These are phyloP conservation scores for Meriones psammophilus DNA, from an alignment of 2,797 vertebrate species.

Conservation along the genomic window DNA sequence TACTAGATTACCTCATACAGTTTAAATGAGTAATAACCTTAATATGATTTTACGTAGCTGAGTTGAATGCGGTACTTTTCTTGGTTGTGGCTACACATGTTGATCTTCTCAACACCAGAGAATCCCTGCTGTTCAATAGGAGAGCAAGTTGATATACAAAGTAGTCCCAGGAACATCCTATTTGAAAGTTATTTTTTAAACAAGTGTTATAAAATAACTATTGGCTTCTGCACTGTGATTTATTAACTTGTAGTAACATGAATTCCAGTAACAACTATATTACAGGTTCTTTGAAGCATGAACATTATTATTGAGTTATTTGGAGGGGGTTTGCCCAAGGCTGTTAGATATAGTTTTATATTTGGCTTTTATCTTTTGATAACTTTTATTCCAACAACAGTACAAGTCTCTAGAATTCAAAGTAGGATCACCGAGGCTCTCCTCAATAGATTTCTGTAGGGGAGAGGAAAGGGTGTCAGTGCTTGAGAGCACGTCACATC, in stretches of 20 bases:
- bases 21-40: neutral
- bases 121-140: neutral
- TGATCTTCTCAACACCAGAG: neutral
- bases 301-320: neutral
- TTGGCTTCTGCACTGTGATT: neutral
- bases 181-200: neutral
- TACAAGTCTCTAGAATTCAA: neutral
- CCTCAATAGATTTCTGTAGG: neutral
- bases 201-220: neutral
- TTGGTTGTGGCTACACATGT: neutral
- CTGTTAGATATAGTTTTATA: neutral
- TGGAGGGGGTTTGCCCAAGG: neutral
- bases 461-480: neutral
- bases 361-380: neutral
- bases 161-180: neutral
- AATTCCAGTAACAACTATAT: neutral
- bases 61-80: neutral
- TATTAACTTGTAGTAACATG: neutral
- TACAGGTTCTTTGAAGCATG: neutral
- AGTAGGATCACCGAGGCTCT: neutral
- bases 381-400: neutral
- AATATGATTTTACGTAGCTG: neutral
- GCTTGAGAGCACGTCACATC: neutral
- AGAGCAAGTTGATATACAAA: conserved; percentile 2
- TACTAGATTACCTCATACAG: neutral